phyloP scores from a whole-genome alignment of 2,888 invertebrate genomes.

The Ethmia dodecea region DNA sequence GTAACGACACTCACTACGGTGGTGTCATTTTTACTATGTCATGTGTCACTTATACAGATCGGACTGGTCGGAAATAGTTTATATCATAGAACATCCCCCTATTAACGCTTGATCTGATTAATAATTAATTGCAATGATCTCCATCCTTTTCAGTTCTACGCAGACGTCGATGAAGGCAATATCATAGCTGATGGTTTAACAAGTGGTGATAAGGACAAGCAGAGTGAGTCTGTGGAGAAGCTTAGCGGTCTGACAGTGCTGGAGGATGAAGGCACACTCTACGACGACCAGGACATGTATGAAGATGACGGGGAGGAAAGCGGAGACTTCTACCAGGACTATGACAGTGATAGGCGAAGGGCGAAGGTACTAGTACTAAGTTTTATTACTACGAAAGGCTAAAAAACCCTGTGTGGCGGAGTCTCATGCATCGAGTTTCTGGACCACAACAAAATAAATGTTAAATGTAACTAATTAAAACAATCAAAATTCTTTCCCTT shows the following conservation, averaged over 20 bases:
- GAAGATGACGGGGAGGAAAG: constrained; percentile 54
- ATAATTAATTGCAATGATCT: constrained; percentile 6
- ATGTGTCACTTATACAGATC: too few relatives aligned
- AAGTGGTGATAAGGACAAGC: constrained; percentile 8
- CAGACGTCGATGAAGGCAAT: constrained; percentile 29
- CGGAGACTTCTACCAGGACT: constrained; percentile 62
- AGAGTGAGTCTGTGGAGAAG: constrained; percentile 45
- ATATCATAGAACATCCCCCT: background rate
- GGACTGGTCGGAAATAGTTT: too few relatives aligned
- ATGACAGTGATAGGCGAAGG: constrained; percentile 46
- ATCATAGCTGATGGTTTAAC: constrained; percentile 16
- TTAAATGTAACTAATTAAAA: too few relatives aligned
- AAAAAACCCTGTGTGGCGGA: too few relatives aligned
- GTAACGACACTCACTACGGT: too few relatives aligned
- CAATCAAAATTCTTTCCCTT: too few relatives aligned
- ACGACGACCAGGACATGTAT: constrained; percentile 52
- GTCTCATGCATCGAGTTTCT: too few relatives aligned
- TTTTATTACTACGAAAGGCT: constrained; percentile 38
- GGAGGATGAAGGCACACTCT: constrained; percentile 48
- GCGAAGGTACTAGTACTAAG: constrained; percentile 31
- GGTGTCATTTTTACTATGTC: too few relatives aligned
- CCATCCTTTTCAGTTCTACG: constrained; percentile 54
- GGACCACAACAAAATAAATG: too few relatives aligned
- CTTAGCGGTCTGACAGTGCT: constrained; percentile 56
- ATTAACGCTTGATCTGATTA: background rate